Evolutionary conservation across 2,888 invertebrate species (phyloP), one percentile per base, ranked within the genome.

Genomic region (Eumacrocentrus americanus): DNA sequence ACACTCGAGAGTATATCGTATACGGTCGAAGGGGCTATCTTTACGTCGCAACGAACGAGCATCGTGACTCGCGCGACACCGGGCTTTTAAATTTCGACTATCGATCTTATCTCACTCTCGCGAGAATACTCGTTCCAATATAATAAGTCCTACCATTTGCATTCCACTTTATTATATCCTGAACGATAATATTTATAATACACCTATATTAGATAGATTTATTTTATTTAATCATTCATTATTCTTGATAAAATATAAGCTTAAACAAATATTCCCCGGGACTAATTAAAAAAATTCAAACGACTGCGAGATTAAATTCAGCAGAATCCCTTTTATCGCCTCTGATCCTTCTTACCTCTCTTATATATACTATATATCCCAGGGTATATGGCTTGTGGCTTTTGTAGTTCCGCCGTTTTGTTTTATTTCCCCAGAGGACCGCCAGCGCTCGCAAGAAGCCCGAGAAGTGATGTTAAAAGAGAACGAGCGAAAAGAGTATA

Each of bases 61-160:
- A 18, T 42, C 44, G 29, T 37, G 40, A 58, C 48, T 48, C 48
- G 48, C 44, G 35, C 20, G 57, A 57, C 37, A 58, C 12, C 40
- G 46, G 53, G 40, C 16, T 25, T 54, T 58, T 11, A 50, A 60
- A 57, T 65, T 61, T 61, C 52, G 54, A 38, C 44, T 59, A 58
- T 62, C 65, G 50, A 60, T 60, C 52, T 16, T 48, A 64, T 60
- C 59, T 58, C n/a, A n/a, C n/a, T n/a, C n/a, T n/a, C n/a, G n/a
- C n/a, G n/a, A n/a, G n/a, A n/a, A n/a, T n/a, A n/a, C n/a, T n/a
- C n/a, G n/a, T n/a, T n/a, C n/a, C n/a, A n/a, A n/a, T n/a, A n/a
- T 38, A 37, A 52, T 52, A 52, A 35, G 23, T 52, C 35, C 12
- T n/a, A 25, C 46, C 14, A 23, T 22, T 52, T 37, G 38, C 51